Percentiles rank a stretch among this genome's conserved stretches.
Evolutionary conservation across 2,113 vertebrate genomes (phyloP).

Genomic region (Epinephelus cyanopodus): DNA sequence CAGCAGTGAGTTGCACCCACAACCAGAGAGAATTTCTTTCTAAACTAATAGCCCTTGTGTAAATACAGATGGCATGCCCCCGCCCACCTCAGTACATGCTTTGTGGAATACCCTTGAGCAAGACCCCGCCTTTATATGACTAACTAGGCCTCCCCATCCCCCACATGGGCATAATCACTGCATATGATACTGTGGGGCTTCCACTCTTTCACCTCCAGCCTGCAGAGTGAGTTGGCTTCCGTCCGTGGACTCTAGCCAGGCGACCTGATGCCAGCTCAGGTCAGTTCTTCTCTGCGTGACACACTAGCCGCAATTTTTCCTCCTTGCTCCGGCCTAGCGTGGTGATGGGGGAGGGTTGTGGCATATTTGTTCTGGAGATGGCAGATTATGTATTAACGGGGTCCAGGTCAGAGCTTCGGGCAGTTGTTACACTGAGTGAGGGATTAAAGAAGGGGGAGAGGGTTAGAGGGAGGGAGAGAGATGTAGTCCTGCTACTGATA

Average conservation of each 20-base stretch:
- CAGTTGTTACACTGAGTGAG: conserved; percentile 67
- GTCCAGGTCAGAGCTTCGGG: conserved; percentile 60
- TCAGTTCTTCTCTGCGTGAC: conserved; percentile 66
- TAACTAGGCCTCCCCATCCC: conserved; percentile 50
- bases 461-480: conserved; percentile 11
- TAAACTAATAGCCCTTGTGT: conserved; percentile 46
- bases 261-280: conserved; percentile 52
- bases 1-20: conserved; percentile 27
- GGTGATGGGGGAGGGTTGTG: conserved; percentile 41
- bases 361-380: conserved; percentile 68
- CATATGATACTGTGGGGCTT: conserved; percentile 51
- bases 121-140: conserved; percentile 56
- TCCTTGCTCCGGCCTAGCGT: conserved; percentile 24
- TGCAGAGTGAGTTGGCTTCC: conserved; percentile 44
- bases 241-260: conserved; percentile 56
- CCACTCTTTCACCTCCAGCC: conserved; percentile 57
- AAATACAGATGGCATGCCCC: conserved; percentile 50
- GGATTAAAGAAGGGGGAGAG: conserved; percentile 57
- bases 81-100: conserved; percentile 28
- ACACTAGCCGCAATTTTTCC: conserved; percentile 57
- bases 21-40: conserved; percentile 25
- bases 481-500: conserved; percentile 20
- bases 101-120: conserved; percentile 45
- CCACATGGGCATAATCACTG: conserved; percentile 47
- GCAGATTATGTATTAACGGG: conserved; percentile 74